Base-by-base conservation (phyloP, 2,113 vertebrate species). In the Aptenodytes forsteri region DNA sequence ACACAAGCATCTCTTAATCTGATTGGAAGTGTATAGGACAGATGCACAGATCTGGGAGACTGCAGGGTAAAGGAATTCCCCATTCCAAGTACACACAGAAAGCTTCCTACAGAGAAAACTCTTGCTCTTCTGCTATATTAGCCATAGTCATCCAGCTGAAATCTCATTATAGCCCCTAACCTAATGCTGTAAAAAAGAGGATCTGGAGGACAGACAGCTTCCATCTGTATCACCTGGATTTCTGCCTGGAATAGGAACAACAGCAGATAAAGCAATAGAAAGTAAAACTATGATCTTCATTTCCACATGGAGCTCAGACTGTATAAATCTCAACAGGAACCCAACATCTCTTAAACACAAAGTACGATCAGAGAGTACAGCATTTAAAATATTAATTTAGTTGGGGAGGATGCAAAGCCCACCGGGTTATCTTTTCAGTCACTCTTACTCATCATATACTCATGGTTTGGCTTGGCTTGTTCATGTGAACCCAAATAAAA, bases 261-360 rank as follows among this genome's bases (percentile, higher is more conserved):
- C n/a, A 82, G 73, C 47, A 87, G 78, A 93, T 76, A 95, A 89
- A 89, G 81, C 80, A 81, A 91, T 27, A 91, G 86, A 95, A 90
- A 89, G 19, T 78, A 92, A 91, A 93, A 89, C 61, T 38, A 20
- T 32, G 47, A 84, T 76, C 80, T 83, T 67, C 72, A 56, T 75
- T 87, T 92, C 92, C 95, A 95, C 52, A 65, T 84, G 89, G 65
- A 90, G 18, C 38, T 94, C 82, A 83, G 82, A 46, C 79, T 73
- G 29, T 70, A 58, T 44, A 70, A 94, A 83, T 88, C 69, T 89
- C 64, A 86, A 87, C 55, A 83, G 58, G 71, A 88, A 49, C 36
- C 9, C 62, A 76, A 17, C 29, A 50, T 93, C 47, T 90, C 79
- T 95, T 82, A 71, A 89, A 85, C 36, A 83, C n/a, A 81, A 79